Conservation (phyloP, 2,113 vertebrate species). For the Poeciliopsis occidentalis region DNA sequence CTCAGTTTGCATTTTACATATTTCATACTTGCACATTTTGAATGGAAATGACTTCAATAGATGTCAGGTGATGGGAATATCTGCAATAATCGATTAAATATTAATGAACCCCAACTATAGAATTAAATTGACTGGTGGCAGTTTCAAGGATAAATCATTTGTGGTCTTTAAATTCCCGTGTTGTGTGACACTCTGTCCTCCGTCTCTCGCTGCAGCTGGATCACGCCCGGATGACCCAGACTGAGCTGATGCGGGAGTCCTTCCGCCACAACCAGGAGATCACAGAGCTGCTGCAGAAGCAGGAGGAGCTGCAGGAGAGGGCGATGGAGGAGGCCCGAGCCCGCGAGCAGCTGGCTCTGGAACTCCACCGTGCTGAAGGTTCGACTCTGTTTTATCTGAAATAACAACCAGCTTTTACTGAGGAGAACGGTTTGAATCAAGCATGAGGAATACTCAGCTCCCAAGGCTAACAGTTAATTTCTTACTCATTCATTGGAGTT, state of each 20-base stretch:
- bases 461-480: background rate
- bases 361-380: slow-evolving; percentile 94
- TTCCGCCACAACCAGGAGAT: slow-evolving; percentile 90
- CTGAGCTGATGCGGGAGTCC: slow-evolving; percentile 92
- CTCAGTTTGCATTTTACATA: background rate
- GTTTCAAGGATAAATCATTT: background rate
- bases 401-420: accelerated
- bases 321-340: slow-evolving; percentile 86
- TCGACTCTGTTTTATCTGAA: slow-evolving; percentile 9
- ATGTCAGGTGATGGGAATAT: background rate
- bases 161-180: background rate
- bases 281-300: slow-evolving; percentile 84
- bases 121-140: background rate
- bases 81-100: background rate
- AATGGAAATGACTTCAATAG: background rate
- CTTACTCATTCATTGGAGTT: background rate
- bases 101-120: background rate
- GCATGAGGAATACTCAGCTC: too few species aligned
- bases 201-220: slow-evolving; percentile 83
- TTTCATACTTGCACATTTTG: background rate
- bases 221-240: slow-evolving; percentile 92
- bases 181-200: background rate
- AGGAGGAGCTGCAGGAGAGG: slow-evolving; percentile 91
- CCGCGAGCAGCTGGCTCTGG: slow-evolving; percentile 90
- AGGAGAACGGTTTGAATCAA: background rate